Conservation (phyloP, 2,797 vertebrate genomes). For the Channallabes apus region DNA sequence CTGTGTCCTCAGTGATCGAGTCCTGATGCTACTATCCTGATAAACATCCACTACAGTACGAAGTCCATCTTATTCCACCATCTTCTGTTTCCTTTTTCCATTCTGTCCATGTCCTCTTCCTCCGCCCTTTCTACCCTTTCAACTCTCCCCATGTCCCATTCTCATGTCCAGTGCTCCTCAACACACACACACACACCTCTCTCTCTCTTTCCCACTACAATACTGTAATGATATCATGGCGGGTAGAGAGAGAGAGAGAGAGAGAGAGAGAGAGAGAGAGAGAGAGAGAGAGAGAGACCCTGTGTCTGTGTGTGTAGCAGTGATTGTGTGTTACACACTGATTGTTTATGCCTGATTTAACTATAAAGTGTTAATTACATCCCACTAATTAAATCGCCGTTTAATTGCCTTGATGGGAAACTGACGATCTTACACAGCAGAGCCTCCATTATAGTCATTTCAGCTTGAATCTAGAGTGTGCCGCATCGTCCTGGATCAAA, state of each 20-base stretch:
- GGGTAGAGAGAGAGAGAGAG: neutral
- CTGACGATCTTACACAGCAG: neutral
- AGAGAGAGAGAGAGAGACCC: neutral
- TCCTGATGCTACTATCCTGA: no score
- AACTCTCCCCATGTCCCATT: neutral
- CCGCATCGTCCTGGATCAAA: no score
- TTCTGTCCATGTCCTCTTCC: neutral
- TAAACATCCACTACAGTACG: no score
- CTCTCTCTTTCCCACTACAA: neutral
- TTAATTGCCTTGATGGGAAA: neutral
- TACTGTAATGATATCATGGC: neutral
- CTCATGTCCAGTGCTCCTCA: neutral
- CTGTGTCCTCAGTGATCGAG: neutral
- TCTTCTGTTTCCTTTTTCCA: neutral
- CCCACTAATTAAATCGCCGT: constrained; percentile 1
- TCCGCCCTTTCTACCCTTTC: no score
- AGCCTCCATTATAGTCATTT: neutral
- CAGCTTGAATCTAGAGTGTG: neutral
- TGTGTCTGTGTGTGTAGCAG: neutral
- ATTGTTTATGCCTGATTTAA: constrained; percentile 1
- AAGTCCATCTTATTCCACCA: neutral
- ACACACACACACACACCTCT: neutral
- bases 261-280: no score
- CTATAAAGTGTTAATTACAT: neutral
- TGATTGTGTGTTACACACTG: neutral